phyloP scores from a whole-genome alignment of 1,140 invertebrate genomes.

The Vanessa tameamea region DNA sequence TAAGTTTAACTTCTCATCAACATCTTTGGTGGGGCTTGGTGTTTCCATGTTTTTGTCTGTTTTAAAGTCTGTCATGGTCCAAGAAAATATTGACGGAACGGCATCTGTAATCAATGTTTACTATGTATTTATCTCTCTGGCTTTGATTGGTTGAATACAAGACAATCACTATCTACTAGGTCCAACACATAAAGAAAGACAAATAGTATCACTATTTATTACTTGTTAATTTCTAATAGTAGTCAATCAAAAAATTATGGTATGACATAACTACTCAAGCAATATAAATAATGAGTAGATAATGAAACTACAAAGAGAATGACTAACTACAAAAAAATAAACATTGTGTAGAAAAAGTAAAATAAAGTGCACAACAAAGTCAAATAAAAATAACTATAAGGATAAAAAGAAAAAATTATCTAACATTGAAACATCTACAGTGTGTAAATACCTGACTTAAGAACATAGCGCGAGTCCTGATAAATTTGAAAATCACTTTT shows the following conservation, averaged over 20 bases:
- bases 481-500: conserved; percentile 70
- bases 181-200: neutral
- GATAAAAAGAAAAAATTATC: conserved; percentile 12
- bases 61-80: conserved; percentile 34
- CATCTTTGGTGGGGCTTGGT: conserved; percentile 23
- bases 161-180: conserved; percentile 8
- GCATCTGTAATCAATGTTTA: conserved; percentile 49
- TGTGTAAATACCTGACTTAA: conserved; percentile 63
- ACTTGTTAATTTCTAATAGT: too few relatives aligned
- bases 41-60: conserved; percentile 41
- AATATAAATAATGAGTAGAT: neutral
- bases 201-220: too few relatives aligned
- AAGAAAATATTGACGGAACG: conserved; percentile 68
- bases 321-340: neutral
- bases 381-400: conserved; percentile 21
- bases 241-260: too few relatives aligned
- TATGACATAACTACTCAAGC: neutral
- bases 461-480: conserved; percentile 66
- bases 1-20: conserved; percentile 25
- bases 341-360: conserved; percentile 12
- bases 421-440: conserved; percentile 17
- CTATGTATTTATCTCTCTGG: too few relatives aligned
- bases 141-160: too few relatives aligned
- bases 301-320: neutral
- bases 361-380: conserved; percentile 29